A percentile compares a stretch with the other conserved stretches of the same genome.
phyloP scores from a whole-genome alignment of 1,140 invertebrate genomes.

The Drosophila micromelanica region DNA sequence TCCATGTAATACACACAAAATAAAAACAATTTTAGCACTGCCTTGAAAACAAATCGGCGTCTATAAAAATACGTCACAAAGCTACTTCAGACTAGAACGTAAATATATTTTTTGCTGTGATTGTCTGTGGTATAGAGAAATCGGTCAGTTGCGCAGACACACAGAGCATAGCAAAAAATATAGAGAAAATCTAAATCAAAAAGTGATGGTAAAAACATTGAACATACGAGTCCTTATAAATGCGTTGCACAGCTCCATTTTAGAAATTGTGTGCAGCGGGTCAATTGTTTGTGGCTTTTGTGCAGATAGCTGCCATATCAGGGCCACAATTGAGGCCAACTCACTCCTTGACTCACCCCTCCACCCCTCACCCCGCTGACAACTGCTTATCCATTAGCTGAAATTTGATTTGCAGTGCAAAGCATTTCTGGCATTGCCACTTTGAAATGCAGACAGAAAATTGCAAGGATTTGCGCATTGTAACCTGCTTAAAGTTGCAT shows the following conservation, averaged over 20 bases:
- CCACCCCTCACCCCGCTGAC: not conserved
- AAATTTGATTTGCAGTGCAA: constrained; percentile 44
- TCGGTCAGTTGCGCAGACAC: not conserved
- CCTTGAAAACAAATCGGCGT: not conserved
- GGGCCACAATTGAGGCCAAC: constrained; percentile 16
- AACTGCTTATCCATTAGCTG: constrained; percentile 39
- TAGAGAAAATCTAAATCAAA: not conserved
- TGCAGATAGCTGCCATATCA: constrained; percentile 46
- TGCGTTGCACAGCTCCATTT: constrained; percentile 40
- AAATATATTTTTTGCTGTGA: constrained; percentile 6
- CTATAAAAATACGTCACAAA: not conserved
- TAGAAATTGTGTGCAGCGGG: constrained; percentile 53
- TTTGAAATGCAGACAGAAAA: constrained; percentile 24
- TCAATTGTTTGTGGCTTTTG: constrained; percentile 62
- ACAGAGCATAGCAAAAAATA: not conserved
- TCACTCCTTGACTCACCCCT: not conserved
- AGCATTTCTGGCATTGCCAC: constrained; percentile 32
- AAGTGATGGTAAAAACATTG: constrained; percentile 28
- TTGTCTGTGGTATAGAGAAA: constrained; percentile 13
- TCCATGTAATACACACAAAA: too few species aligned
- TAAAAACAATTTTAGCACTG: not conserved
- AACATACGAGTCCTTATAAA: constrained; percentile 27
- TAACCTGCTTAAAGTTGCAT: constrained; percentile 43
- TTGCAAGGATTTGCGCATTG: constrained; percentile 20
- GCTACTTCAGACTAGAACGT: not conserved